A percentile compares a stretch with the other conserved stretches of the same genome.
phyloP scores from a whole-genome alignment of 2,113 vertebrate genomes.

The Pseudonaja textilis region DNA sequence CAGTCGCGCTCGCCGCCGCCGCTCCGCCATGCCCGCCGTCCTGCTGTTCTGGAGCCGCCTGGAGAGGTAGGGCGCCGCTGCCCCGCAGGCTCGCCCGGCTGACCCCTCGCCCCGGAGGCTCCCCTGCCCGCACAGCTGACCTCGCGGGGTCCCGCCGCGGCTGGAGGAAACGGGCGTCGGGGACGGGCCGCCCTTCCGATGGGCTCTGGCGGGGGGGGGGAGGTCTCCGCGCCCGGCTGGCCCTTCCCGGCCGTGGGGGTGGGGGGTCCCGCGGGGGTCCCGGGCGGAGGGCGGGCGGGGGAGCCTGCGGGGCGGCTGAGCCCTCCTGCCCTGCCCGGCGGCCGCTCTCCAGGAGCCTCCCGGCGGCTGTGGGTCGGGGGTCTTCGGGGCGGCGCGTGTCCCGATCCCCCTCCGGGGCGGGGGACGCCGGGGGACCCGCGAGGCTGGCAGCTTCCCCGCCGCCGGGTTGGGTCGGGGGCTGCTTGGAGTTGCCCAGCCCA shows the following conservation, averaged over 20 bases:
- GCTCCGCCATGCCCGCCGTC: conserved; percentile 53
- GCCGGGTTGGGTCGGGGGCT: too few relatives aligned
- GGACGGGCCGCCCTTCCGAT: not conserved
- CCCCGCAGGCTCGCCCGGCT: not conserved
- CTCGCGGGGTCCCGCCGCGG: not conserved
- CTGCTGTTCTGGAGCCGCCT: conserved; percentile 65
- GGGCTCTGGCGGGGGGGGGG: too few relatives aligned
- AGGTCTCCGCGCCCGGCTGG: too few relatives aligned
- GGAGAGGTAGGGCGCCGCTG: conserved; percentile 55
- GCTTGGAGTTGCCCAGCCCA: not conserved
- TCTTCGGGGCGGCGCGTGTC: too few relatives aligned
- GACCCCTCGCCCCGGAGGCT: too few relatives aligned
- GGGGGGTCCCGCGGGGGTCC: conserved; percentile 10
- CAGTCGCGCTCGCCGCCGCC: not conserved
- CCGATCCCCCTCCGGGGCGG: conserved; percentile 19
- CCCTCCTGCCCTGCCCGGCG: not conserved
- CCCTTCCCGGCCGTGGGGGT: conserved; percentile 10
- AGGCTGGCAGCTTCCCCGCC: not conserved
- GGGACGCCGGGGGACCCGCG: conserved; percentile 16
- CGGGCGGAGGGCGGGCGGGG: not conserved
- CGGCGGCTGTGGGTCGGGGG: too few relatives aligned
- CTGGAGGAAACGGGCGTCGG: too few relatives aligned
- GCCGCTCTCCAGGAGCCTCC: too few relatives aligned
- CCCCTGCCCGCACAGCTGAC: not conserved
- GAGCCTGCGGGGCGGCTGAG: not conserved